Percentiles rank a stretch among this genome's conserved stretches.
Conservation (phyloP, 2,797 vertebrate genomes). For the Schizothorax lantsangensis region DNA sequence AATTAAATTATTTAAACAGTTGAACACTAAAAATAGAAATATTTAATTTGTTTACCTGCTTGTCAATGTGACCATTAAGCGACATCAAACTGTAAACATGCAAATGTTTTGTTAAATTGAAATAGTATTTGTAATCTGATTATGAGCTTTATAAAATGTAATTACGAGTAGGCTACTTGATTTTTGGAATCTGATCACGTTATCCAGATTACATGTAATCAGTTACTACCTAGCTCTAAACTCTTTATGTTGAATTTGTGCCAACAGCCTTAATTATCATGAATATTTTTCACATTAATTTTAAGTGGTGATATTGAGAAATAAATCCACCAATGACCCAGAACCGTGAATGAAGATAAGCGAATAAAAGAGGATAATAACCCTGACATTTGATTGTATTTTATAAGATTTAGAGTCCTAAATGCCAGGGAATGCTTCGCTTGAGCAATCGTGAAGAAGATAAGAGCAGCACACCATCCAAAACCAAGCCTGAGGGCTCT, state of each 20-base stretch:
- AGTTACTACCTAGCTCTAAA: background rate
- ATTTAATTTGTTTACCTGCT: background rate
- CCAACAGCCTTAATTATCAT: background rate
- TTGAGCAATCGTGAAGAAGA: conserved; percentile 5
- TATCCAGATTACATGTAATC: background rate
- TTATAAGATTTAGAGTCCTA: conserved; percentile 8
- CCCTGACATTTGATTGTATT: background rate
- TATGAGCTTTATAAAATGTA: background rate
- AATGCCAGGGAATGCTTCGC: background rate
- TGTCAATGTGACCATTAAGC: too few species aligned
- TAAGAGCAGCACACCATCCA: background rate
- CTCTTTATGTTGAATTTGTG: background rate
- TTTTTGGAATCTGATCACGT: background rate
- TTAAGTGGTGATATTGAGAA: background rate
- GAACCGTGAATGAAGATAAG: background rate
- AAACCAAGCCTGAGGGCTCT: conserved; percentile 12
- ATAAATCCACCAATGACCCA: background rate
- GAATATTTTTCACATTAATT: background rate
- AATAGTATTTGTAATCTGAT: background rate
- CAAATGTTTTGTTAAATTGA: background rate
- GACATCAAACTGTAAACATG: background rate
- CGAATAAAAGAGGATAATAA: background rate
- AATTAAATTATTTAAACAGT: too few species aligned
- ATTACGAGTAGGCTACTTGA: background rate
- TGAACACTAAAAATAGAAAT: background rate